A percentile compares a stretch with the other conserved stretches of the same genome.
These are phyloP conservation scores for Drosophila anomelani DNA, from an alignment of 2,888 invertebrate species.

Conservation along the genomic window DNA sequence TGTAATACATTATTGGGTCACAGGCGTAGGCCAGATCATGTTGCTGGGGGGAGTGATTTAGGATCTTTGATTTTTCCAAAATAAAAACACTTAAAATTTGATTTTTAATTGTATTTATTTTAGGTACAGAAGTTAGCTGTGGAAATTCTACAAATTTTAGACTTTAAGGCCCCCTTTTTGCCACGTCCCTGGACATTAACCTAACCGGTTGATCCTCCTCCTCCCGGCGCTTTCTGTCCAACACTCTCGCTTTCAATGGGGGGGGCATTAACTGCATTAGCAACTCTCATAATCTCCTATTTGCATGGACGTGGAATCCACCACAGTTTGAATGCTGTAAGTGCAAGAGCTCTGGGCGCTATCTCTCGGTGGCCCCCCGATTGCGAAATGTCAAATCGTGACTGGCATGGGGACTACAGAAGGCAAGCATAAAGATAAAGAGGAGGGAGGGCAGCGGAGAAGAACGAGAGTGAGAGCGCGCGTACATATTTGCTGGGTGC, in stretches of 20 bases:
- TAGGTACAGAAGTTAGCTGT: too few relatives aligned
- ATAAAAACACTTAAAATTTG: too few relatives aligned
- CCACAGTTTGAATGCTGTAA: constrained; percentile 19
- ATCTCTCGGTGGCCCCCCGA: background rate
- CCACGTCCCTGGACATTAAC: background rate
- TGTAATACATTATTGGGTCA: constrained; percentile 15
- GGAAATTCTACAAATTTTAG: too few relatives aligned
- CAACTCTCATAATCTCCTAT: constrained; percentile 17
- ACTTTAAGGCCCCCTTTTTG: background rate
- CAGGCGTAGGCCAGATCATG: background rate
- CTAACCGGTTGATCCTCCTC: constrained; percentile 16
- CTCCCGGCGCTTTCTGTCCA: constrained; percentile 1
- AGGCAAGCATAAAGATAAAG: constrained; percentile 20
- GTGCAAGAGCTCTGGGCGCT: constrained; percentile 7
- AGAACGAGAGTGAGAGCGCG: constrained; percentile 12
- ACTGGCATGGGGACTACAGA: constrained; percentile 20
- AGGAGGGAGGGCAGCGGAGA: constrained; percentile 9
- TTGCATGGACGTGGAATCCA: constrained; percentile 25
- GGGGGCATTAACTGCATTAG: constrained; percentile 8
- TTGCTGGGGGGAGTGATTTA: background rate
- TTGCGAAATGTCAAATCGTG: constrained; percentile 44
- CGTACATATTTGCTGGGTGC: constrained; percentile 18
- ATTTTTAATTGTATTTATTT: too few relatives aligned
- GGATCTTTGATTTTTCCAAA: too few relatives aligned
- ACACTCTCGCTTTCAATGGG: constrained; percentile 29